Percentiles rank a stretch among this genome's conserved stretches.
phyloP scores from a whole-genome alignment of 2,888 invertebrate genomes.

The Ophioninae sp. region DNA sequence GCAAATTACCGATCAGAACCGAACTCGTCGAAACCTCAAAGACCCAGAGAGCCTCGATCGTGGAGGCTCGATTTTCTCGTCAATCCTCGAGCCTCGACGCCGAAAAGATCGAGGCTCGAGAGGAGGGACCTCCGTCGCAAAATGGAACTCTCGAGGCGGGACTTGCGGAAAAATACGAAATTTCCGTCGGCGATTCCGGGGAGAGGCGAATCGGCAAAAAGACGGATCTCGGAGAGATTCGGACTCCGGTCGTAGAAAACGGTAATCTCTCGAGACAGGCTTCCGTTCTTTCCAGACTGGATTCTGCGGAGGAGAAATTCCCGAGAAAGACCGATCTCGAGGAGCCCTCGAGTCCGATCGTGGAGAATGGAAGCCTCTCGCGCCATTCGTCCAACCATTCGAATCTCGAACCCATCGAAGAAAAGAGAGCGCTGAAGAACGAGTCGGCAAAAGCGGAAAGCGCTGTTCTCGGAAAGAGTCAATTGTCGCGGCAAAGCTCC shows the following conservation, averaged over 20 bases:
- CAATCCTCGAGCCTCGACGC: slow-evolving; percentile 53
- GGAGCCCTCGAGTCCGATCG: slow-evolving; percentile 52
- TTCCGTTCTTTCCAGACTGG: slow-evolving; percentile 56
- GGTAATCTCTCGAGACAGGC: slow-evolving; percentile 63
- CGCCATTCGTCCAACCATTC: slow-evolving; percentile 63
- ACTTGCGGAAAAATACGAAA: slow-evolving; percentile 57
- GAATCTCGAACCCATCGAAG: slow-evolving; percentile 59
- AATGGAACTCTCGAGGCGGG: slow-evolving; percentile 36
- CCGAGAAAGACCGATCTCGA: slow-evolving; percentile 53
- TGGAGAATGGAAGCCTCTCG: slow-evolving; percentile 61
- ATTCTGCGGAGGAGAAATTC: slow-evolving; percentile 57
- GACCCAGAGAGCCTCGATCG: slow-evolving; percentile 56
- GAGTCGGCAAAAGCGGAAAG: slow-evolving; percentile 54
- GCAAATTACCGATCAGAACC: slow-evolving; percentile 67
- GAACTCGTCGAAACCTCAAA: slow-evolving; percentile 53
- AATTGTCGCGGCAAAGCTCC: slow-evolving; percentile 63
- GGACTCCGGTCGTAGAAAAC: slow-evolving; percentile 63
- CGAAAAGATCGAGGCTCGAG: slow-evolving; percentile 14
- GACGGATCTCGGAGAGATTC: slow-evolving; percentile 61
- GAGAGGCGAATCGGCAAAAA: slow-evolving; percentile 55
- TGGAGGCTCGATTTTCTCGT: slow-evolving; percentile 60
- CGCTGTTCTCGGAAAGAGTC: slow-evolving; percentile 51
- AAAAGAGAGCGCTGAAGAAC: slow-evolving; percentile 21
- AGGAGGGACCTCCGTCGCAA: slow-evolving; percentile 20
- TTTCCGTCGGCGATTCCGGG: slow-evolving; percentile 54